Percentiles rank a stretch among this genome's conserved stretches.
These are phyloP conservation scores for Dastarcus helophoroides DNA, from an alignment of 2,888 invertebrate species.

Conservation along the genomic window DNA sequence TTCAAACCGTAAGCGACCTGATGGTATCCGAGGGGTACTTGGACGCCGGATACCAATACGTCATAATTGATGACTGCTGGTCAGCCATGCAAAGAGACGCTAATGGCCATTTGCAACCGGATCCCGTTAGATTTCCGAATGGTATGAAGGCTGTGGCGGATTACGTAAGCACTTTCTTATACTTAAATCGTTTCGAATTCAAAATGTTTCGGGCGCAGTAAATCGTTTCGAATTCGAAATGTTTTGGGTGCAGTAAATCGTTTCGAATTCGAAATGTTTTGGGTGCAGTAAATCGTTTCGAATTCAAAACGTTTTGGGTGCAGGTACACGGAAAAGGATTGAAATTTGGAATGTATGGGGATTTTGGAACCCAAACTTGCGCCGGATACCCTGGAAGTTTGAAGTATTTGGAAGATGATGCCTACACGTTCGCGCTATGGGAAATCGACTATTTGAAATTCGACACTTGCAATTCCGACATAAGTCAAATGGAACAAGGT, in stretches of 20 bases:
- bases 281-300: constrained; percentile 7
- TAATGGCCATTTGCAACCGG: constrained; percentile 40
- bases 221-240: too few species aligned
- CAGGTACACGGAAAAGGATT: constrained; percentile 56
- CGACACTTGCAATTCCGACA: constrained; percentile 60
- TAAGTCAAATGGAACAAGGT: background rate
- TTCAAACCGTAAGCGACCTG: constrained; percentile 43
- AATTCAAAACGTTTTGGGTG: constrained; percentile 2
- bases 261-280: constrained; percentile 10
- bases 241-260: too few species aligned
- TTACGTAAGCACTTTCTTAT: constrained; percentile 39
- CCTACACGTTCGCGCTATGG: constrained; percentile 60
- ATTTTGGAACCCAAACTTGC: constrained; percentile 61
- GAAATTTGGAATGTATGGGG: constrained; percentile 66
- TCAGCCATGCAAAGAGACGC: constrained; percentile 39
- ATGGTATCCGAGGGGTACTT: constrained; percentile 48
- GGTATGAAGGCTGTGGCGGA: constrained; percentile 48
- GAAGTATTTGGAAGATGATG: constrained; percentile 49
- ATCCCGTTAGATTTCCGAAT: constrained; percentile 46
- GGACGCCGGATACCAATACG: constrained; percentile 48
- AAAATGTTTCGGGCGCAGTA: background rate
- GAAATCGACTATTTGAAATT: constrained; percentile 63
- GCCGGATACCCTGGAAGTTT: constrained; percentile 60
- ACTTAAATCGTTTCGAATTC: background rate
- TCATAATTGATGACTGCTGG: constrained; percentile 54